phyloP scores from a whole-genome alignment of 2,797 vertebrate species.

The Typhlichthys subterraneus region DNA sequence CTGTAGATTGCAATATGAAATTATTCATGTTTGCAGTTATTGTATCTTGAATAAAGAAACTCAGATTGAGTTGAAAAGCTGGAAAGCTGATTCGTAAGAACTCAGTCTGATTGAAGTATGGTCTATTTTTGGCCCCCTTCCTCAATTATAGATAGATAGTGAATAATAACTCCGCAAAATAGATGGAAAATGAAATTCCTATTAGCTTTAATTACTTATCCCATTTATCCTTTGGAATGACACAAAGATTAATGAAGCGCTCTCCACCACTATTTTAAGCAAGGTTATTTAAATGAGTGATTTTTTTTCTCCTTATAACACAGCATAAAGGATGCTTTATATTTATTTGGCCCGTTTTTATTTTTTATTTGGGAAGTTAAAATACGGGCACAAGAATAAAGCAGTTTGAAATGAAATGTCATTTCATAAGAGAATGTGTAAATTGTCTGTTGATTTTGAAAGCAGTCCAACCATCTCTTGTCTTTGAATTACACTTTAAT shows the following conservation, averaged over 20 bases:
- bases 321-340: constrained; percentile 55
- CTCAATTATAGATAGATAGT: constrained; percentile 51
- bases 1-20: background rate
- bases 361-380: constrained; percentile 12
- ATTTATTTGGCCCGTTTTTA: constrained; percentile 26
- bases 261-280: constrained; percentile 78
- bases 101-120: constrained; percentile 23
- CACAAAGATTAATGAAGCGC: constrained; percentile 77
- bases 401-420: constrained; percentile 19
- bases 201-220: constrained; percentile 77
- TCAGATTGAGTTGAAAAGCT: constrained; percentile 22
- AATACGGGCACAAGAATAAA: constrained; percentile 15
- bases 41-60: background rate
- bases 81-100: constrained; percentile 19
- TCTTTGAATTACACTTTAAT: constrained; percentile 16
- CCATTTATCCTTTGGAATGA: constrained; percentile 72
- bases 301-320: constrained; percentile 65
- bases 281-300: constrained; percentile 77
- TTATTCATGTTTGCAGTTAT: background rate
- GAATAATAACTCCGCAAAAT: constrained; percentile 66
- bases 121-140: constrained; percentile 38
- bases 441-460: constrained; percentile 42
- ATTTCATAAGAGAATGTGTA: constrained; percentile 14
- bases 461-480: constrained; percentile 34
- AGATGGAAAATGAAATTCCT: constrained; percentile 70